Evolutionary conservation across 2,113 vertebrate genomes (phyloP).

Genomic region (Myrmecophaga tridactyla): DNA sequence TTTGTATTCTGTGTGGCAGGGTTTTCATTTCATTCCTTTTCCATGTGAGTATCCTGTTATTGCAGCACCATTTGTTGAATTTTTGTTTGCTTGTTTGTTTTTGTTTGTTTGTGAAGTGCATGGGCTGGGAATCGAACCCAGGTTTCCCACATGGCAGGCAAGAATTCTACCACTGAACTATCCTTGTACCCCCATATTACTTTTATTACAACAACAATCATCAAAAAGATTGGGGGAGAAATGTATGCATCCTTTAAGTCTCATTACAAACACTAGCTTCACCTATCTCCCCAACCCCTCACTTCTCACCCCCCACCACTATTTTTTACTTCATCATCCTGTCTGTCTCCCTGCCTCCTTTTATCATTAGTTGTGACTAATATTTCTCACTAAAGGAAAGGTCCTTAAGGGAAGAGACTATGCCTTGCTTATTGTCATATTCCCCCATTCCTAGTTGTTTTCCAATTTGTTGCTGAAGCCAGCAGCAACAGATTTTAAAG

Average conservation of each 20-base stretch:
- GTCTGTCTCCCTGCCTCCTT: not conserved
- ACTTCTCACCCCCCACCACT: not conserved
- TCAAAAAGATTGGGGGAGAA: not conserved
- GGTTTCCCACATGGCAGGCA: no score
- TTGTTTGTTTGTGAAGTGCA: no score
- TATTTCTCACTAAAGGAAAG: not conserved
- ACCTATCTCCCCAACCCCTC: not conserved
- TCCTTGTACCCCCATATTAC: no score
- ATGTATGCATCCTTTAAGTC: not conserved
- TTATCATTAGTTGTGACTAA: not conserved
- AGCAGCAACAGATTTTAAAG: not conserved
- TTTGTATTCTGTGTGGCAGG: no score
- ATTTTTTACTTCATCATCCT: not conserved
- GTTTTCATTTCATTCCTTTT: no score
- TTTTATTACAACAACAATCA: not conserved
- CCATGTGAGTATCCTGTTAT: no score
- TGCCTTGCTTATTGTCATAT: not conserved
- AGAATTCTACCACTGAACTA: no score
- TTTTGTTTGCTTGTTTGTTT: no score
- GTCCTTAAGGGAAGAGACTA: not conserved
- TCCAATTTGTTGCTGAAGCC: not conserved
- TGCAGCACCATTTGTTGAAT: no score
- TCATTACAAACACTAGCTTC: not conserved
- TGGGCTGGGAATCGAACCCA: no score
- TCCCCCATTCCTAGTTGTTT: not conserved